Evolutionary conservation across 2,888 invertebrate species (phyloP).

Genomic region (Auanema sp.): DNA sequence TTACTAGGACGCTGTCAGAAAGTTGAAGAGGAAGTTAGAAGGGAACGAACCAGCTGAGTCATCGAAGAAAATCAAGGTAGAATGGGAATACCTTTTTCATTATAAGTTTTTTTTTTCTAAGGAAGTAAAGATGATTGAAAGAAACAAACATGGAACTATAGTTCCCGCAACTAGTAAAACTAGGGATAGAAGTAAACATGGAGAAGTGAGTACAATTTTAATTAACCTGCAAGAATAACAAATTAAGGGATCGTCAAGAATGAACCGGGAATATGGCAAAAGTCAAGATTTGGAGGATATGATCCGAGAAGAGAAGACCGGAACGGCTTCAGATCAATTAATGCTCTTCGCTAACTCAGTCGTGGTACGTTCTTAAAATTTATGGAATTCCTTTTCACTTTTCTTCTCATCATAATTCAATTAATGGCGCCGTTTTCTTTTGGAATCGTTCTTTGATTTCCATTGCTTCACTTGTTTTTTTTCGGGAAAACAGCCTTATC

Average conservation of each 20-base stretch:
- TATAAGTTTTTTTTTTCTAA: slow-evolving; percentile 10
- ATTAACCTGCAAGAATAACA: background rate
- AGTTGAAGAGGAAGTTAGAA: slow-evolving; percentile 78
- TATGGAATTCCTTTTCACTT: slow-evolving; percentile 2
- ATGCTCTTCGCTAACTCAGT: slow-evolving; percentile 72
- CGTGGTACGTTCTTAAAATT: slow-evolving; percentile 36
- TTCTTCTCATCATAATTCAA: background rate
- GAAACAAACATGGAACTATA: slow-evolving; percentile 40
- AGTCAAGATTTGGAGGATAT: slow-evolving; percentile 48
- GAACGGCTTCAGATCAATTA: slow-evolving; percentile 79
- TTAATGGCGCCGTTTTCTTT: background rate
- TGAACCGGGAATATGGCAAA: slow-evolving; percentile 50
- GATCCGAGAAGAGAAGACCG: slow-evolving; percentile 76
- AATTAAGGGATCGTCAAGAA: slow-evolving; percentile 38
- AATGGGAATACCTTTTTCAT: background rate
- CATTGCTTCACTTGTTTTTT: too few species aligned
- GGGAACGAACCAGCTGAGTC: slow-evolving; percentile 25
- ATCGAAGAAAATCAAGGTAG: slow-evolving; percentile 16
- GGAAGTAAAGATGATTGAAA: slow-evolving; percentile 40
- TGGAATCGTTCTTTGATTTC: background rate
- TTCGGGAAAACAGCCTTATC: too few species aligned
- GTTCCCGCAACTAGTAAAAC: slow-evolving; percentile 38
- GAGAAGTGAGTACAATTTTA: slow-evolving; percentile 18
- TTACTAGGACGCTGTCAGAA: slow-evolving; percentile 71
- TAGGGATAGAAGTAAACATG: slow-evolving; percentile 31